Percentiles rank a stretch among this genome's conserved stretches.
Evolutionary conservation across 2,888 invertebrate genomes (phyloP).

Genomic region (Lycia hirtaria): DNA sequence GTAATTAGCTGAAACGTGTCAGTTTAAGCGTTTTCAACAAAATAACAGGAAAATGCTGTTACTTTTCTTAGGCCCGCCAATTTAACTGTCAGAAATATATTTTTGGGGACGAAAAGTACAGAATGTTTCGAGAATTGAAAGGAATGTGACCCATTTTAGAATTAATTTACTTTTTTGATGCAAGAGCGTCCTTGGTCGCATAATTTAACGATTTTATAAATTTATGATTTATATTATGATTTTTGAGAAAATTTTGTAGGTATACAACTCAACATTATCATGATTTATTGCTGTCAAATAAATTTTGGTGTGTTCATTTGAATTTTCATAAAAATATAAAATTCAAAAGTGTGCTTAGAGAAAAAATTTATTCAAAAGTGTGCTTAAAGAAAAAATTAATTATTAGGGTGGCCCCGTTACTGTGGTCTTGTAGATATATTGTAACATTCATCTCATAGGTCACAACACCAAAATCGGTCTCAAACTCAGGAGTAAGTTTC

Average conservation of each 20-base stretch:
- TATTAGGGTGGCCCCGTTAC: too few species aligned
- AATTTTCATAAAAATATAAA: too few species aligned
- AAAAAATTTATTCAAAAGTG: too few species aligned
- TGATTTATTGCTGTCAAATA: too few species aligned
- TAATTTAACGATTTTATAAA: neutral
- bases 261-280: neutral
- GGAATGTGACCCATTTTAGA: neutral
- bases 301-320: too few species aligned
- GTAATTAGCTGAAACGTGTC: conserved; percentile 30
- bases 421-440: too few species aligned
- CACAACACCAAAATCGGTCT: too few species aligned
- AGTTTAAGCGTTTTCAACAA: conserved; percentile 14
- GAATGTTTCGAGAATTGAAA: neutral
- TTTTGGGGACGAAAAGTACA: conserved; percentile 3
- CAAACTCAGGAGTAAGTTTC: too few species aligned
- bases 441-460: too few species aligned
- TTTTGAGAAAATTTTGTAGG: neutral
- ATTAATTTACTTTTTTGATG: conserved; percentile 5
- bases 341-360: too few species aligned
- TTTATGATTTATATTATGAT: neutral
- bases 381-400: too few species aligned
- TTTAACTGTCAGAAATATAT: conserved; percentile 18
- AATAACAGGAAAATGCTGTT: conserved; percentile 8
- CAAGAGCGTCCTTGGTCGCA: neutral
- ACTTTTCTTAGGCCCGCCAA: conserved; percentile 19